Base-by-base conservation (phyloP, 2,113 vertebrate genomes). In the Nibea coibor region DNA sequence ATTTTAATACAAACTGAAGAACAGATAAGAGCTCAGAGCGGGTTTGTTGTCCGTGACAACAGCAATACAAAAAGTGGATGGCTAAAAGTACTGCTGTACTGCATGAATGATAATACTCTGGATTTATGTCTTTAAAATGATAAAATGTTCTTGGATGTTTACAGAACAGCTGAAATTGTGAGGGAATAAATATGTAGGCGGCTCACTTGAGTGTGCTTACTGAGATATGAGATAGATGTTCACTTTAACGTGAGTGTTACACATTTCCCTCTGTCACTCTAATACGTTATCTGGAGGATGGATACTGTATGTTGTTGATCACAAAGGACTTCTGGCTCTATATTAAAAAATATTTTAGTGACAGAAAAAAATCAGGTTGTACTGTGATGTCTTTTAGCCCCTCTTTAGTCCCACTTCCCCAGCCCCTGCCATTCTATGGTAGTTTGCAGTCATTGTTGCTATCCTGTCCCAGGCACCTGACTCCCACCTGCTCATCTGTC, bases 1-100 rank as follows among this genome's bases (percentile, higher is more conserved):
- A 87, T 86, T 72, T 88, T 75, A 82, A 86, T 78, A 24, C 31
- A 56, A 77, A 64, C 45, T n/a, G 51, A 68, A 72, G 31, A 64
- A 43, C 71, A 78, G 77, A 83, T 84, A 72, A 69, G 64, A 1
- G 24, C 39, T 78, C 35, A 10, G 57, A 10, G 11, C 10, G 12
- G 43, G 50, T 17, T 57, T 8, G 63, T 79, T 48, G 78, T 76
- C 83, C 67, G 0, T 78, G 70, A 78, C 75, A 62, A 82, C 78
- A 28, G 45, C 19, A 9, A 14, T n/a, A 15, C 43, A 50, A 42
- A 50, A 11, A n/a, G 7, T 17, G 17, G 61, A 20, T 42, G 45
- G 20, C 16, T 6, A 10, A 11, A 16, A 12, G 1, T 3, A 26
- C 57, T 15, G 50, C 31, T 59, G 22, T 22, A 11, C 66, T 1